These are phyloP conservation scores for Eidolon dupreanum DNA, from an alignment of 2,797 vertebrate genomes.

Conservation along the genomic window DNA sequence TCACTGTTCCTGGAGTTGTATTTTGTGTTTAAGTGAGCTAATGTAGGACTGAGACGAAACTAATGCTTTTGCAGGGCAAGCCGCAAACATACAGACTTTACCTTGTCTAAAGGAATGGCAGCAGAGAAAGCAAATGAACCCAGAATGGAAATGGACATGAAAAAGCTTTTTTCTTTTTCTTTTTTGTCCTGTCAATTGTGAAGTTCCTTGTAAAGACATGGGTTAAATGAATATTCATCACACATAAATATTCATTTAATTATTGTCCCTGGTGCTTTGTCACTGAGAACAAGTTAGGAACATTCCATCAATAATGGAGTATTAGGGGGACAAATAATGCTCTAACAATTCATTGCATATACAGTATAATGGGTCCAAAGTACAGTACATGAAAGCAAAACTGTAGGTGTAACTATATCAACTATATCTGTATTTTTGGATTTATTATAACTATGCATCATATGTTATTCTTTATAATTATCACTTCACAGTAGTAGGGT, in stretches of 20 bases:
- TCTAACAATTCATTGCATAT: not conserved
- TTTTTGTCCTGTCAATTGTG: constrained; percentile 16
- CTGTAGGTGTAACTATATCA: not conserved
- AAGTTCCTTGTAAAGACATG: constrained; percentile 18
- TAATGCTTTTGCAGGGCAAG: not conserved
- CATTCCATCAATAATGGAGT: not conserved
- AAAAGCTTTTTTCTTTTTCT: not conserved
- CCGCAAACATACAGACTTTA: not conserved
- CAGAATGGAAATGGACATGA: not conserved
- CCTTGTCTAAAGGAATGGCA: not conserved
- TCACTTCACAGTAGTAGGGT: not conserved
- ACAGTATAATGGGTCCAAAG: not conserved
- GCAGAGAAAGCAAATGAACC: not conserved
- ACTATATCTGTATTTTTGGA: not conserved
- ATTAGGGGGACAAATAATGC: not conserved
- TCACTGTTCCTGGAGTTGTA: constrained; percentile 43
- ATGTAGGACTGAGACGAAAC: not conserved
- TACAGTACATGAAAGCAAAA: not conserved
- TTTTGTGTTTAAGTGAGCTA: constrained; percentile 52
- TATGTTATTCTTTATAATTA: not conserved
- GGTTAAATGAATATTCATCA: constrained; percentile 12
- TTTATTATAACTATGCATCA: not conserved
- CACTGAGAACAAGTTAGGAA: not conserved
- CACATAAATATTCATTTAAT: constrained; percentile 47
- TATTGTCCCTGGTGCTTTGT: constrained; percentile 1